Evolutionary conservation across 2,888 invertebrate genomes (phyloP), one percentile per base, ranked within the genome.

Genomic region (Deroplatys truncata): DNA sequence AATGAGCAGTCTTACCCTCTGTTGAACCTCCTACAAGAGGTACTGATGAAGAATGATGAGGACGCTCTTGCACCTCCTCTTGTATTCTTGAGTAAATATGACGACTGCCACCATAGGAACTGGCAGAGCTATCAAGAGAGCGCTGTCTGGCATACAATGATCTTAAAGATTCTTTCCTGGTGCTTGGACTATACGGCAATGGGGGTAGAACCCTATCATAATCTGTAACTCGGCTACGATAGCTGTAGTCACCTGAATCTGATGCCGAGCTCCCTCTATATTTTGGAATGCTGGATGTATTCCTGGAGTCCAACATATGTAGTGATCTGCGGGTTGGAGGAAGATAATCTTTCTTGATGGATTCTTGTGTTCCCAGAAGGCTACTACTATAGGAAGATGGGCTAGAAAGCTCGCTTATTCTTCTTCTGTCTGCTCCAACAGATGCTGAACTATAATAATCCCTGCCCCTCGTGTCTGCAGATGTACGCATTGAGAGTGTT

Each of bases 201-300:
- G 89, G 89, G 7, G 89, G 89, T 29, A 89, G 43, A n/a, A 89
- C 84, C 56, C 31, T 88, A 28, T 89, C 84, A 35, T 82, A 9
- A 82, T 31, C 82, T 16, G 35, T 8, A 1, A 35, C 15, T 20
- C 35, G 82, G 28, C 29, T 86, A 9, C 25, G 56, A 83, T 20
- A 31, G 29, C 29, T 15, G 29, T 84, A 84, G 16, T 43, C 56
- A 4, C 83, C 87, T 28, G 56, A 89, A 84, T 89, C 89, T 7
- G 89, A 87, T 43, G 87, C 82, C 8, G 89, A 84, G 29, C 84
- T 84, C n/a, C 87, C 72, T 83, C 49, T 85, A 35, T 89, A 56
- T 28, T 86, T 82, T n/a, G 88, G 49, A 20, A 88, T 83, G 84
- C 88, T n/a, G 4, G 43, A 9, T 31, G 83, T 9, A 28, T 16